phyloP scores from a whole-genome alignment of 1,140 invertebrate species.

The Phthorimaea operculella region DNA sequence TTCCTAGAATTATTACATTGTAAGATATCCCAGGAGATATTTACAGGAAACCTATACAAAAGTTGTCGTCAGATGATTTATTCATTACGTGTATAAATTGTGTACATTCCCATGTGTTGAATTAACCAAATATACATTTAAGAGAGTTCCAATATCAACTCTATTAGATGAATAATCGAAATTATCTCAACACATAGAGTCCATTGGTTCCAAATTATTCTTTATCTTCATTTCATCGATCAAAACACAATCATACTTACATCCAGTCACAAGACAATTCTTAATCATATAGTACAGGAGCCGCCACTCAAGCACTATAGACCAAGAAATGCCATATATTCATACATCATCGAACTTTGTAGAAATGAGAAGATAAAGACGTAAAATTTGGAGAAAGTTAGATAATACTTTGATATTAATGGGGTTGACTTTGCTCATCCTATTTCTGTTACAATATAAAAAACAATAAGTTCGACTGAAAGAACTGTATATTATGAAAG shows the following conservation, averaged over 20 bases:
- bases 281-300: constrained; percentile 16
- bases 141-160: too few species aligned
- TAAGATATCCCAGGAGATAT: too few species aligned
- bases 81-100: too few species aligned
- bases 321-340: constrained; percentile 12
- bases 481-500: too few species aligned
- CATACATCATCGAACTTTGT: constrained; percentile 23
- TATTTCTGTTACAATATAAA: too few species aligned
- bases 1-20: too few species aligned
- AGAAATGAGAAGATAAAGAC: constrained; percentile 10
- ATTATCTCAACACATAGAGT: background rate
- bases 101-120: too few species aligned
- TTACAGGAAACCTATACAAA: too few species aligned
- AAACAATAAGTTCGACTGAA: too few species aligned
- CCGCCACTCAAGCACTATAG: constrained; percentile 46
- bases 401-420: background rate
- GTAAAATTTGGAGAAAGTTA: background rate
- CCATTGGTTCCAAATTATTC: background rate
- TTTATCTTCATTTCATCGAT: background rate
- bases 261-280: background rate
- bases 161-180: background rate
- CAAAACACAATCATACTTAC: background rate
- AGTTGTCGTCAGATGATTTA: too few species aligned
- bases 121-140: too few species aligned
- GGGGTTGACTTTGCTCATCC: background rate